Evolutionary conservation across 92 coral and sea anemone species (phyloP), one percentile per base, ranked within the genome.

Genomic region (Parazoanthus darwini): DNA sequence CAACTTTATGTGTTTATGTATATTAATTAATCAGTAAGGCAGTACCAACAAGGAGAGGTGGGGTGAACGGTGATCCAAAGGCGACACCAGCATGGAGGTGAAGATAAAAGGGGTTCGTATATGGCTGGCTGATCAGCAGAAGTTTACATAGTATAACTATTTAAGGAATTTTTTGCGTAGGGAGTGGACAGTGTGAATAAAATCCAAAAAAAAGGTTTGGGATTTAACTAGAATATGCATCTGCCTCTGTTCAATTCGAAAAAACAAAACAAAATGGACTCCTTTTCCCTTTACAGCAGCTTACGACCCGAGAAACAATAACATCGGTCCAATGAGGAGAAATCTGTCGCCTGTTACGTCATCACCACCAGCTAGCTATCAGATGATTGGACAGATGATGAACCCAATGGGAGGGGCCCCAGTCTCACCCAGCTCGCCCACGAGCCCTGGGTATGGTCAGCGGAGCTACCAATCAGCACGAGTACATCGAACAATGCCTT

Each of bases 391-490:
- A n/a, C 96, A 91, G 77, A 89, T 92, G 91, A 90, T 93, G 63
- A 84, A 48, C 63, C 96, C 92, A 39, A 89, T 93, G 79, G 98
- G 93, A 14, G 89, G 68, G 51, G 94, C 93, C 63, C 86, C 94
- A 5, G 81, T 93, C 88, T 97, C 99, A 36, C 97, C 99, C 10
- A 94, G 88, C 82, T 97, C 98, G 23, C 98, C 99, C 38, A 92
- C 98, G 87, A 95, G 98, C 90, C 99, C 96, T 78, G 94, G 97
- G 20, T 96, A 95, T 79, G 95, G 97, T 50, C 99, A 94, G 98
- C 98, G 99, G 80, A 92, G 96, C 16, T 97, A 95, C 92, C 98
- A 94, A 59, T 94, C 94, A 35, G 83, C 94, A 68, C 98, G 98
- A 89, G 94, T 93, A 93, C 98, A 97, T 91, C 91, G 99, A 54